Evolutionary conservation across 2,797 vertebrate species (phyloP).

Genomic region (Loriculus beryllinus): DNA sequence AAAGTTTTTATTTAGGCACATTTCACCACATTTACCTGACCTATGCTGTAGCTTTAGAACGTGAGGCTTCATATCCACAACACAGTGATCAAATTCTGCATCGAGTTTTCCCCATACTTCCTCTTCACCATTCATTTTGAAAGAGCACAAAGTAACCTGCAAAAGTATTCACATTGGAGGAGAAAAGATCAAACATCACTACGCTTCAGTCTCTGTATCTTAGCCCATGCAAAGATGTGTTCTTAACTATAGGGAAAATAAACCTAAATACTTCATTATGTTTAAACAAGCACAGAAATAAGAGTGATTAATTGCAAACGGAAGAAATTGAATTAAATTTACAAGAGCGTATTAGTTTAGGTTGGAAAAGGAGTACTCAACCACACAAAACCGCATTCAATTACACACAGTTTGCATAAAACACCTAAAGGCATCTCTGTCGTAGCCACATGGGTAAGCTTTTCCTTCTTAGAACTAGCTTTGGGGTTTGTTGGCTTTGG

Average conservation of each 20-base stretch:
- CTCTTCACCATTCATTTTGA: conserved; percentile 80
- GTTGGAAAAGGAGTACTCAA: not conserved
- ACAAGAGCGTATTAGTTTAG: not conserved
- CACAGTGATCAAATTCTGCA: conserved; percentile 85
- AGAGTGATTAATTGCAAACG: not conserved
- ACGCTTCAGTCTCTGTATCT: accelerated
- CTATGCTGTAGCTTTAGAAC: conserved; percentile 84
- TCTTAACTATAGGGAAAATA: not conserved
- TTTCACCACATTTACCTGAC: conserved; percentile 78
- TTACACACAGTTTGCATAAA: not conserved
- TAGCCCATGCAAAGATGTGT: accelerated
- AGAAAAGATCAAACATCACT: not conserved
- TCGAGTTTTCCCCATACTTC: conserved; percentile 84
- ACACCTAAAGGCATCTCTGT: not conserved
- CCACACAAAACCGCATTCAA: not conserved
- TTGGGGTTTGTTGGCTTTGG: not conserved
- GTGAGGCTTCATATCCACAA: conserved; percentile 91
- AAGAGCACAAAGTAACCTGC: not conserved
- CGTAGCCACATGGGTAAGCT: accelerated
- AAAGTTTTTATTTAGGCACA: not conserved
- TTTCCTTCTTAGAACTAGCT: not conserved
- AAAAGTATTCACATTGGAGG: not conserved
- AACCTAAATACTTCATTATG: not conserved
- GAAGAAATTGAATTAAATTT: accelerated
- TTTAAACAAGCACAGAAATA: not conserved